Evolutionary conservation across 2,113 vertebrate genomes (phyloP).

Genomic region (Trematocara stigmaticum): DNA sequence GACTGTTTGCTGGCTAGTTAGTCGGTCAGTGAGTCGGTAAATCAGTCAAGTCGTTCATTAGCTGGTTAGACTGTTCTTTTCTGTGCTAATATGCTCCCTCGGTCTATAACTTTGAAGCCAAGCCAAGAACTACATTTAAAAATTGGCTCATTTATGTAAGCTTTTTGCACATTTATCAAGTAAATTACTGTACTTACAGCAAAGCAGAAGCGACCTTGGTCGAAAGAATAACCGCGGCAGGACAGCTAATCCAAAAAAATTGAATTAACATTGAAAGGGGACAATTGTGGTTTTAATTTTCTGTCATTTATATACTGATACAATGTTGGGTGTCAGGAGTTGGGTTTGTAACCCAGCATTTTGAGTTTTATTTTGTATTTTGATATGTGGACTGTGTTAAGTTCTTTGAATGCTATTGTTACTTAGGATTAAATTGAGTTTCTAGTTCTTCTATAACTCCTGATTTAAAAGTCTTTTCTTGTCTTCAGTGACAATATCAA

Average conservation of each 20-base stretch:
- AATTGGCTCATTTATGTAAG: not conserved
- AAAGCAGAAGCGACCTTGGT: not conserved
- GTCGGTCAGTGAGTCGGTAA: not conserved
- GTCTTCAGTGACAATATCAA: not conserved
- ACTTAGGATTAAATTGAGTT: not conserved
- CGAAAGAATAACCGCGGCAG: not conserved
- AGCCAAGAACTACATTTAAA: not conserved
- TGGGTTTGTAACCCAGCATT: not conserved
- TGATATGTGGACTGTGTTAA: not conserved
- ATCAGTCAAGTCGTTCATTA: conserved; percentile 26
- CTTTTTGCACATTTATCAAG: not conserved
- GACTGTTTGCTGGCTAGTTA: conserved; percentile 16
- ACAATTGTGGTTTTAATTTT: not conserved
- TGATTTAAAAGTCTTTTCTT: not conserved
- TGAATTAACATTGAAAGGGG: not conserved
- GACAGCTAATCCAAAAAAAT: not conserved
- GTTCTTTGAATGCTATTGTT: not conserved
- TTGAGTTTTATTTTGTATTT: not conserved
- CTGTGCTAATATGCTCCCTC: not conserved
- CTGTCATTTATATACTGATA: not conserved
- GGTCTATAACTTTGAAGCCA: not conserved
- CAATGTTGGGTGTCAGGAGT: not conserved
- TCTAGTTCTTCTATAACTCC: not conserved
- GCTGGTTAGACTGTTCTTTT: not conserved
- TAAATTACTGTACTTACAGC: not conserved